phyloP scores from a whole-genome alignment of 64 coral and sea anemone genomes.

The Actinia tenebrosa region DNA sequence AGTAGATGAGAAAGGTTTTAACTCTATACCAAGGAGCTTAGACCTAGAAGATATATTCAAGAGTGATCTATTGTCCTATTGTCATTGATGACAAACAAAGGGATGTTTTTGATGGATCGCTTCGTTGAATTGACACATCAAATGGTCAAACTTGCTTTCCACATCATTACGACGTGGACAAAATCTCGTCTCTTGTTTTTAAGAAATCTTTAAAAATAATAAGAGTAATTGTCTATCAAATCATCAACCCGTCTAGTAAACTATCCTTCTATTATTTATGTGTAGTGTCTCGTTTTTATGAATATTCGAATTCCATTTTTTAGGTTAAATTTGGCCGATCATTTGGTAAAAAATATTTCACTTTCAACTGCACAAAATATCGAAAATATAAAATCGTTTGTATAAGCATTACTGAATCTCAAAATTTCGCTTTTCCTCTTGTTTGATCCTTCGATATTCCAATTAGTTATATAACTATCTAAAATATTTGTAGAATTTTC shows the following conservation, averaged over 20 bases:
- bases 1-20: neutral
- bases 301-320: neutral
- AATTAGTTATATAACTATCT: neutral
- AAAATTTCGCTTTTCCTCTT: neutral
- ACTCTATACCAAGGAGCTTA: neutral
- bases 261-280: neutral
- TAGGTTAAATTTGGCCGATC: neutral
- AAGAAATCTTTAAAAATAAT: neutral
- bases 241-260: neutral
- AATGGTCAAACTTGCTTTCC: neutral
- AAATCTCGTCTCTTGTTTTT: neutral
- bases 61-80: neutral
- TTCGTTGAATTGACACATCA: neutral
- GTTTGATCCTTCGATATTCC: neutral
- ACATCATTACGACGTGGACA: neutral
- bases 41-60: neutral
- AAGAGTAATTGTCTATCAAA: neutral
- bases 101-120: neutral
- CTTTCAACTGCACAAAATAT: neutral
- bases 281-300: neutral
- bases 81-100: constrained; percentile 1
- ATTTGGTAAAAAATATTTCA: neutral
- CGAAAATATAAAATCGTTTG: neutral
- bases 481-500: neutral
- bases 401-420: neutral